Percentiles rank a stretch among this genome's conserved stretches.
These are phyloP conservation scores for Poecilus cupreus DNA, from an alignment of 2,888 invertebrate genomes.

Conservation along the genomic window DNA sequence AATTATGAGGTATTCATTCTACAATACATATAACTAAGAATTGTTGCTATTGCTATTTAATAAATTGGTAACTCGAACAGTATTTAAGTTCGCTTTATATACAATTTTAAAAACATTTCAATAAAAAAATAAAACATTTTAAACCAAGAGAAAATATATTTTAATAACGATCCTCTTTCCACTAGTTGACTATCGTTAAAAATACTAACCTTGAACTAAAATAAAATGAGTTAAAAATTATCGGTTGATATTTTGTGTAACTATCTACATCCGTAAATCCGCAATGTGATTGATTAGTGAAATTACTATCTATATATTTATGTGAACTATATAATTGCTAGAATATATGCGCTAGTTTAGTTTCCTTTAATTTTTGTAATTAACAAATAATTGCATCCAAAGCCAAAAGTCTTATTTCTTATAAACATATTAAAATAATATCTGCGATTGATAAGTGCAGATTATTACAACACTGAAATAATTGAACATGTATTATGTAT, in stretches of 20 bases:
- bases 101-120: not conserved
- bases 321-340: conserved; percentile 1
- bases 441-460: not conserved
- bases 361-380: not conserved
- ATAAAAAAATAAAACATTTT: not conserved
- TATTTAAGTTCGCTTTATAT: not conserved
- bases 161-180: not conserved
- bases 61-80: not conserved
- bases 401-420: not conserved
- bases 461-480: not conserved
- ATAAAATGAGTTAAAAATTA: not conserved
- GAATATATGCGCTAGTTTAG: conserved; percentile 11
- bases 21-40: not conserved
- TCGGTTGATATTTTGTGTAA: not conserved
- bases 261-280: not conserved
- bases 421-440: not conserved
- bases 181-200: not conserved
- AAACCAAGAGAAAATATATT: not conserved
- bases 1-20: conserved; percentile 26
- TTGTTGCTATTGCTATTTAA: not conserved
- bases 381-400: not conserved
- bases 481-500: not conserved
- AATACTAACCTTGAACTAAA: not conserved
- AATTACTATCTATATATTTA: not conserved
- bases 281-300: conserved; percentile 14